Percentiles rank a stretch among this genome's conserved stretches.
These are phyloP conservation scores for Bhutanitis thaidina DNA, from an alignment of 2,888 invertebrate genomes.

Conservation along the genomic window DNA sequence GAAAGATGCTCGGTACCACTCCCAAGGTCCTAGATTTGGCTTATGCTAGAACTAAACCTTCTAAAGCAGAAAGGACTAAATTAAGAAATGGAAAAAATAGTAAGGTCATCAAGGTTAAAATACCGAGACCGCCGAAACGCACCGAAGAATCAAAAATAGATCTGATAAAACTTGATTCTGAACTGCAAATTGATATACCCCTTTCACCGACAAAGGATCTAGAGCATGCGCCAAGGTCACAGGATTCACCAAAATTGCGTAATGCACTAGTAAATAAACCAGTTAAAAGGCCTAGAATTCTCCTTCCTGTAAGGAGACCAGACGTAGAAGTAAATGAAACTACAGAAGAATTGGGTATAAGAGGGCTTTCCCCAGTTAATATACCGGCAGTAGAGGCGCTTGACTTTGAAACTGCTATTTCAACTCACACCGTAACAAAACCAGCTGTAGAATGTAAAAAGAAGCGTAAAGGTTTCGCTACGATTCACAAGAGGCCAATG, in stretches of 20 bases:
- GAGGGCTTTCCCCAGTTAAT: background rate
- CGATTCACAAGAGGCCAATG: slow-evolving; percentile 35
- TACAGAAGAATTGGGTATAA: slow-evolving; percentile 23
- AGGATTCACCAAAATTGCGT: slow-evolving; percentile 64
- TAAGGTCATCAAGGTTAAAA: slow-evolving; percentile 55
- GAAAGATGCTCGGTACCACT: slow-evolving; percentile 86
- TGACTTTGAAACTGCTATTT: slow-evolving; percentile 65
- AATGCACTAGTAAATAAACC: slow-evolving; percentile 53
- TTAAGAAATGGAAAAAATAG: slow-evolving; percentile 33
- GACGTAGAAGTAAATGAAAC: slow-evolving; percentile 35
- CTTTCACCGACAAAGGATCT: slow-evolving; percentile 28
- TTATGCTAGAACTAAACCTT: slow-evolving; percentile 83
- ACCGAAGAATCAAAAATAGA: slow-evolving; percentile 42
- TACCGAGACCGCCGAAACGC: slow-evolving; percentile 50
- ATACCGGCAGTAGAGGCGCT: slow-evolving; percentile 31
- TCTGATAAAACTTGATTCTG: slow-evolving; percentile 27
- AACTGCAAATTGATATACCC: slow-evolving; percentile 29
- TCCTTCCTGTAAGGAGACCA: slow-evolving; percentile 54
- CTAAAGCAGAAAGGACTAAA: slow-evolving; percentile 30
- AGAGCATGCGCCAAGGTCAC: slow-evolving; percentile 34
- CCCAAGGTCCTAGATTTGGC: slow-evolving; percentile 93
- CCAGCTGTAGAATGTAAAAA: slow-evolving; percentile 36
- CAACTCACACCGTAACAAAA: slow-evolving; percentile 63
- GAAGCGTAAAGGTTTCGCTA: slow-evolving; percentile 40
- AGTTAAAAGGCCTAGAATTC: slow-evolving; percentile 57